Evolutionary conservation across 2,888 invertebrate species (phyloP).

Genomic region (Sepiola atlantica): DNA sequence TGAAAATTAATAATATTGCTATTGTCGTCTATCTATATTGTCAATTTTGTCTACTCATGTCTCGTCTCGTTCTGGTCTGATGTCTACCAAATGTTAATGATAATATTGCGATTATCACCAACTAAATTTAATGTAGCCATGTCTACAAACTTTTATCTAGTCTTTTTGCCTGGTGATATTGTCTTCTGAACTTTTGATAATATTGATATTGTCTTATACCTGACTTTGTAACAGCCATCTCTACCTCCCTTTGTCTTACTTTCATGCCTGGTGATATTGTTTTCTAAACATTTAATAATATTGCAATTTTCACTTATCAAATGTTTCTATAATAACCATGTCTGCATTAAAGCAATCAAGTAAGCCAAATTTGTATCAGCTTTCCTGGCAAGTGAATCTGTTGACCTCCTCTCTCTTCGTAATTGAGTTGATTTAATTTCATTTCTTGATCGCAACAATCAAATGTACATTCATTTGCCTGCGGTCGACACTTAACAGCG

Average conservation of each 20-base stretch:
- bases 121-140: too few species aligned
- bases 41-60: too few species aligned
- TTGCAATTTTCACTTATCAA: neutral
- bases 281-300: too few species aligned
- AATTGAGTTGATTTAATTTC: neutral
- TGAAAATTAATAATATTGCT: too few species aligned
- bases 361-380: neutral
- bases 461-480: neutral
- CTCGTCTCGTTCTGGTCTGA: too few species aligned
- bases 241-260: neutral
- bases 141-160: too few species aligned
- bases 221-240: neutral
- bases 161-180: too few species aligned
- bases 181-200: too few species aligned
- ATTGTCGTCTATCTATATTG: too few species aligned
- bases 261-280: rapidly evolving
- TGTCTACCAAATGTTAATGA: too few species aligned
- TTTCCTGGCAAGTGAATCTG: neutral
- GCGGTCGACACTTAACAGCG: neutral
- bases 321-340: neutral
- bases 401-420: neutral
- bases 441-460: neutral
- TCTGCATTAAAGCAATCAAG: neutral
- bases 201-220: neutral
- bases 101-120: too few species aligned